phyloP scores from a whole-genome alignment of 2,797 vertebrate genomes.

The Fistularia commersonii region DNA sequence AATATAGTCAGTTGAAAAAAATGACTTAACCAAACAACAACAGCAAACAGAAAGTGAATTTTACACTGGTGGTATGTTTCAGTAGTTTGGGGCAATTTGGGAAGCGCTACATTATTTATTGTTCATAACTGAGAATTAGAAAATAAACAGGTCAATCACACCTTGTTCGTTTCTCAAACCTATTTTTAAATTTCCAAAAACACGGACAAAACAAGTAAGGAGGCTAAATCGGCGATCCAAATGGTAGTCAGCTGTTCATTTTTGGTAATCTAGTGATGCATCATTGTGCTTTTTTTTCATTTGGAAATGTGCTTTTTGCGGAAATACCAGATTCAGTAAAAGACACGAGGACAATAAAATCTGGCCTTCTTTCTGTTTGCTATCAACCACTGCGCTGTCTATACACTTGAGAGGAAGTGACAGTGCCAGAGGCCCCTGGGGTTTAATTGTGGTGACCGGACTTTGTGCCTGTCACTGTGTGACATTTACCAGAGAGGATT shows the following conservation, averaged over 20 bases:
- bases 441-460: slow-evolving; percentile 53
- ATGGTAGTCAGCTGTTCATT: background rate
- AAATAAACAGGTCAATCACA: too few relatives aligned
- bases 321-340: slow-evolving; percentile 30
- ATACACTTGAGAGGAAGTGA: slow-evolving; percentile 68
- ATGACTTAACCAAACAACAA: too few relatives aligned
- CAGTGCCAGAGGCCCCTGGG: slow-evolving; percentile 58
- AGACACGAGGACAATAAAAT: slow-evolving; percentile 44
- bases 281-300: background rate
- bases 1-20: too few relatives aligned
- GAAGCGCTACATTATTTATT: too few relatives aligned
- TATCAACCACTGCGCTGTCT: slow-evolving; percentile 2
- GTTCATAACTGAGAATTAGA: too few relatives aligned
- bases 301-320: slow-evolving; percentile 19
- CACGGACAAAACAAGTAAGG: background rate
- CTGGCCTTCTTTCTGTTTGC: slow-evolving; percentile 4
- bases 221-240: background rate
- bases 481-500: slow-evolving; percentile 76
- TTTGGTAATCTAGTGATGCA: slow-evolving; percentile 1
- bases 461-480: slow-evolving; percentile 65
- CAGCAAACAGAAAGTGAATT: too few relatives aligned
- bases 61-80: too few relatives aligned
- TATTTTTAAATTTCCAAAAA: too few relatives aligned
- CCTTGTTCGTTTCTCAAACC: background rate
- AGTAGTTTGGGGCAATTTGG: too few relatives aligned